Evolutionary conservation across 2,888 invertebrate species (phyloP).

Genomic region (Ormyrus nitidulus): DNA sequence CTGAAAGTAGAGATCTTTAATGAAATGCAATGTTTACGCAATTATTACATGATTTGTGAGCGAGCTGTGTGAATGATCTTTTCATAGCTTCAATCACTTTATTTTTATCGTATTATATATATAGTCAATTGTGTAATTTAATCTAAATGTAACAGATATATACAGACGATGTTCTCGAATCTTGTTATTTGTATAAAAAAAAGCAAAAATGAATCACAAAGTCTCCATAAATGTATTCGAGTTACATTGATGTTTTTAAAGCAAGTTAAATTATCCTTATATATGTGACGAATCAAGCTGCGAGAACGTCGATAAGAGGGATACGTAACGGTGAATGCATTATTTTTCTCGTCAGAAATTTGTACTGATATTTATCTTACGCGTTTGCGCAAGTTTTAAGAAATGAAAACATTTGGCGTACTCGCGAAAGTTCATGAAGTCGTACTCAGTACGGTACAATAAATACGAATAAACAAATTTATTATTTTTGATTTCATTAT

Average conservation of each 20-base stretch:
- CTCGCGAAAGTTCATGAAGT: conserved; percentile 30
- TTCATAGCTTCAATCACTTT: conserved; percentile 42
- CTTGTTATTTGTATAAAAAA: conserved; percentile 50
- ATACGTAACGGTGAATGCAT: conserved; percentile 24
- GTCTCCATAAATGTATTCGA: conserved; percentile 44
- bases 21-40: not conserved
- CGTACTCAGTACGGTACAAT: conserved; percentile 7
- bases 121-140: conserved; percentile 53
- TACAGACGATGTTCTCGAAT: conserved; percentile 54
- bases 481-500: conserved; percentile 32
- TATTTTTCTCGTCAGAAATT: conserved; percentile 47
- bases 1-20: conserved; percentile 30
- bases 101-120: conserved; percentile 50
- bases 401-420: conserved; percentile 28
- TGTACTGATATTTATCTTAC: conserved; percentile 39
- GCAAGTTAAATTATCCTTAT: conserved; percentile 13
- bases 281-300: conserved; percentile 35
- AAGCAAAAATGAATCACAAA: conserved; percentile 39
- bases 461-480: conserved; percentile 18
- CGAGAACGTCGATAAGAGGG: conserved; percentile 32
- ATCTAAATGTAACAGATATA: conserved; percentile 44
- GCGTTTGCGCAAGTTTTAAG: conserved; percentile 44
- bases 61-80: conserved; percentile 30
- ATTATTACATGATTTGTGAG: conserved; percentile 25
- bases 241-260: conserved; percentile 43